Evolutionary conservation across 2,888 invertebrate genomes (phyloP), one percentile per base, ranked within the genome.

Genomic region (Fragum sueziense): DNA sequence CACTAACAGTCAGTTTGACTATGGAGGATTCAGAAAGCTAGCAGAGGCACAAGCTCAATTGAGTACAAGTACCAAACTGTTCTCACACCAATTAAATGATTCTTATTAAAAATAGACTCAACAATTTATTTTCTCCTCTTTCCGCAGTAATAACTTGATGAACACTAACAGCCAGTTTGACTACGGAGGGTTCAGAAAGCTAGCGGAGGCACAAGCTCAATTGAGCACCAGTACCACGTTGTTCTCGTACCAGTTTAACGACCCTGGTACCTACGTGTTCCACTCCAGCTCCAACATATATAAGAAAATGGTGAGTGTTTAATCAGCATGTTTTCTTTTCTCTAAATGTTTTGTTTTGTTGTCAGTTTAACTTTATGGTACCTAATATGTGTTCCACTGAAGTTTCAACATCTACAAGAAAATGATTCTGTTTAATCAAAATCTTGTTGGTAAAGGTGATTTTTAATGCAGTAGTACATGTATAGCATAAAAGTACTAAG

Each of bases 91-190:
- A 85, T 92, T 92, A 80, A 87, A 76, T 7, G 91, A 92, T 41
- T 87, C 91, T 7, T n/a, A n/a, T n/a, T n/a, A n/a, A n/a, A n/a
- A n/a, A n/a, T n/a, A n/a, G n/a, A n/a, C n/a, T n/a, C n/a, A n/a
- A n/a, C n/a, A n/a, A n/a, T n/a, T n/a, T n/a, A 54, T 20, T 54
- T 54, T 59, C 31, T 31, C 31, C 27, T 59, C 29, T 59, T 59
- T 1, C 20, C 27, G 17, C 87, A 92, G 92, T 67, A 89, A 92
- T 80, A 92, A 92, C 79, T 77, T 92, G 62, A 91, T 88, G 86
- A 92, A 92, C 87, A 92, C 92, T 7, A 92, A 92, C 79, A 85
- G 79, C 20, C 75, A 90, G 71, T 92, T 92, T 87, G 92, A 92
- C 83, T 92, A 91, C 54, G 91, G 92, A 9, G 92, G 91, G 0